Evolutionary conservation across 2,888 invertebrate species (phyloP).

Genomic region (Ichneumon xanthorius): DNA sequence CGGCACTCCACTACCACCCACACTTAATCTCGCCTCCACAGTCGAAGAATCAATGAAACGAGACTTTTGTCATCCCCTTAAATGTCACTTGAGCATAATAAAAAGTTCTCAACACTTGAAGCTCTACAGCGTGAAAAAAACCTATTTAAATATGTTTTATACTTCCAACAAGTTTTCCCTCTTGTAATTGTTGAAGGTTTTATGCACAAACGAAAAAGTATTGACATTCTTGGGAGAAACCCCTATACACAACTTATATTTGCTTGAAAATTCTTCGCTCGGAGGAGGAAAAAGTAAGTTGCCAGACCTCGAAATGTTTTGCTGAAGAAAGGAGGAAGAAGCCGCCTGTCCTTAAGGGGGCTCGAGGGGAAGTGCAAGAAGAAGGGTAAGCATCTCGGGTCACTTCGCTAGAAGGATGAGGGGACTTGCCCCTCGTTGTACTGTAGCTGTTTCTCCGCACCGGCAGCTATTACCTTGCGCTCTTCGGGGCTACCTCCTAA

Average conservation of each 20-base stretch:
- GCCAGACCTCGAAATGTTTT: slow-evolving; percentile 45
- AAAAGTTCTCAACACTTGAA: not conserved
- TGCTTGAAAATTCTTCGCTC: slow-evolving; percentile 3
- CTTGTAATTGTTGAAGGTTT: not conserved
- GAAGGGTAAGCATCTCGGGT: slow-evolving; percentile 39
- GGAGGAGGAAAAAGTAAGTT: slow-evolving; percentile 33
- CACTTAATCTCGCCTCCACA: not conserved
- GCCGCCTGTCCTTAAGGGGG: not conserved
- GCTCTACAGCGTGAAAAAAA: not conserved
- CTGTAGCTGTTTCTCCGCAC: slow-evolving; percentile 16
- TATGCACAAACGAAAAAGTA: not conserved
- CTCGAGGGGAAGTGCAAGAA: slow-evolving; percentile 34
- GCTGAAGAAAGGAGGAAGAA: slow-evolving; percentile 7
- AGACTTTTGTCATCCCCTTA: slow-evolving; percentile 5
- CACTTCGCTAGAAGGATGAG: slow-evolving; percentile 25
- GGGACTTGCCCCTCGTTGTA: slow-evolving; percentile 1
- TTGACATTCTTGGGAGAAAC: not conserved
- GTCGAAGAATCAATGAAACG: slow-evolving; percentile 12
- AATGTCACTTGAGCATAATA: not conserved
- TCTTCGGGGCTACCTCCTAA: slow-evolving; percentile 49
- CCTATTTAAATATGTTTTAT: not conserved
- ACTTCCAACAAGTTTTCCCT: not conserved
- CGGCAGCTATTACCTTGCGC: slow-evolving; percentile 41
- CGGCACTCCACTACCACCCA: not conserved
- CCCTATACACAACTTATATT: not conserved